These are phyloP conservation scores for Diploptera punctata DNA, from an alignment of 2,888 invertebrate genomes.

Conservation along the genomic window DNA sequence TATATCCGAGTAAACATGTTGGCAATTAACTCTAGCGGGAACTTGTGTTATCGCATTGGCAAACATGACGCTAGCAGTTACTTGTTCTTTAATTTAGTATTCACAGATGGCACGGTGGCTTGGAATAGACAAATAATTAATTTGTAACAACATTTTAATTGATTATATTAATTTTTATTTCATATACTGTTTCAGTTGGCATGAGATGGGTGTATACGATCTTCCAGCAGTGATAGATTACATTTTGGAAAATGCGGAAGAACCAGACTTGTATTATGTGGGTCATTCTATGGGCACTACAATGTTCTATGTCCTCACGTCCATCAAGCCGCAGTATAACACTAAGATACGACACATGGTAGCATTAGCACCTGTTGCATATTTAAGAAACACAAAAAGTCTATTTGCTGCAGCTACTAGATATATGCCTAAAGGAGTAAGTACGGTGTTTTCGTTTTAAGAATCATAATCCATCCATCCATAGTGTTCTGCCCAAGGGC, in stretches of 20 bases:
- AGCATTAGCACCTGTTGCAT: constrained; percentile 31
- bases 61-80: too few species aligned
- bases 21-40: too few species aligned
- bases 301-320: constrained; percentile 14
- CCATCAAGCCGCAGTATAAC: constrained; percentile 2
- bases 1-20: too few species aligned
- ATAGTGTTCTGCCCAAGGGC: too few species aligned
- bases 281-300: constrained; percentile 28
- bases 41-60: too few species aligned
- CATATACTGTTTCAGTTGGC: constrained; percentile 26
- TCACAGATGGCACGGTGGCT: too few species aligned
- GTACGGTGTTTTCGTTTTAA: too few species aligned
- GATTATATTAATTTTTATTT: too few species aligned
- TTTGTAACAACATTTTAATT: too few species aligned
- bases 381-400: not conserved
- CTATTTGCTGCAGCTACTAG: not conserved
- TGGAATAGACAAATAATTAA: too few species aligned
- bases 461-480: too few species aligned
- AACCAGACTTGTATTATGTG: constrained; percentile 6
- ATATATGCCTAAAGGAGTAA: constrained; percentile 7
- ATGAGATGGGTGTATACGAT: constrained; percentile 28
- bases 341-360: constrained; percentile 32
- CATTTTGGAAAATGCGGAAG: not conserved
- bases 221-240: constrained; percentile 22
- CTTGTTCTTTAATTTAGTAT: too few species aligned